Percentiles rank a stretch among this genome's conserved stretches.
These are phyloP conservation scores for Hirtodrosophila alboralis DNA, from an alignment of 2,888 invertebrate species.

Conservation along the genomic window DNA sequence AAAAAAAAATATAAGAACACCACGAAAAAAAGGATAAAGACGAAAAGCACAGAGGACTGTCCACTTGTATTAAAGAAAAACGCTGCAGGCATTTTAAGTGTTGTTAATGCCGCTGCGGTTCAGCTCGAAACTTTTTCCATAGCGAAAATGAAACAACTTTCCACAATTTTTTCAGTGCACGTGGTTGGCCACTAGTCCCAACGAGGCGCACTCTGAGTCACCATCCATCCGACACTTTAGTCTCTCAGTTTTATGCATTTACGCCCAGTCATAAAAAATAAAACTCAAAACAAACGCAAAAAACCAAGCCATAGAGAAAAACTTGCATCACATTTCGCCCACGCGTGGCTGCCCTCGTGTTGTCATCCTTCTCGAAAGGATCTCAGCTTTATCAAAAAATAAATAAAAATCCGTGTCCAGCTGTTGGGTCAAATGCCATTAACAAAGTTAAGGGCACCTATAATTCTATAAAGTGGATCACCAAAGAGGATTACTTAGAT, in stretches of 20 bases:
- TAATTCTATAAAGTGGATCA: neutral
- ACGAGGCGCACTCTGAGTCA: conserved; percentile 10
- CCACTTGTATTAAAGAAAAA: conserved; percentile 75
- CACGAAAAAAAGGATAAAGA: conserved; percentile 21
- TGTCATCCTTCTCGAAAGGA: conserved; percentile 41
- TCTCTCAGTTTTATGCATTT: conserved; percentile 70
- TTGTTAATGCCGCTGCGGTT: conserved; percentile 73
- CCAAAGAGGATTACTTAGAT: conserved; percentile 4
- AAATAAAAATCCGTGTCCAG: conserved; percentile 16
- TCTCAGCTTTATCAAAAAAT: conserved; percentile 19
- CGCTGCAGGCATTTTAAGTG: conserved; percentile 78
- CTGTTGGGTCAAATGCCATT: conserved; percentile 32
- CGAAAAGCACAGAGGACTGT: conserved; percentile 56
- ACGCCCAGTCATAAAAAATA: conserved; percentile 57
- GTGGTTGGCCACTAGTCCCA: conserved; percentile 54
- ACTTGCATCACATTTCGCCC: conserved; percentile 60
- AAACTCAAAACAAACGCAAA: conserved; percentile 51
- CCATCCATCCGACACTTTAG: conserved; percentile 8
- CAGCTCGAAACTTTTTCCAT: conserved; percentile 63
- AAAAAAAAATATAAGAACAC: conserved; percentile 13
- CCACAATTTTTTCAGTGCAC: conserved; percentile 58
- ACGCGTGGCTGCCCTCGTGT: conserved; percentile 54
- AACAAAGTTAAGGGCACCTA: conserved; percentile 9
- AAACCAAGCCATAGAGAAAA: conserved; percentile 41
- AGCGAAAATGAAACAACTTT: conserved; percentile 74